Conservation (phyloP, 2,797 vertebrate genomes). For the Tenualosa thibaudeaui region DNA sequence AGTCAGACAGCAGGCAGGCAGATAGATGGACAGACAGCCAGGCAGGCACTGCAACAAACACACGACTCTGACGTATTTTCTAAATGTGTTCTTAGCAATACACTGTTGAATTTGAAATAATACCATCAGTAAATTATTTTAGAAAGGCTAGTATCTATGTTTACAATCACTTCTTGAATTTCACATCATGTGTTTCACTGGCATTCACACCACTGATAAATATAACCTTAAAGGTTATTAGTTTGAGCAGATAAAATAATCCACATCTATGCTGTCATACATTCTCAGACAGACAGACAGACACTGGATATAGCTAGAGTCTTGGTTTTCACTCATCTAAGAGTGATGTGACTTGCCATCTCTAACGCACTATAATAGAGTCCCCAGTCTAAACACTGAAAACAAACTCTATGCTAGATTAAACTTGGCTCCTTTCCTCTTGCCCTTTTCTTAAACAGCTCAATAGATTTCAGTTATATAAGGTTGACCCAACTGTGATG, state of each 20-base stretch:
- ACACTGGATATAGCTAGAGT: neutral
- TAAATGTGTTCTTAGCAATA: neutral
- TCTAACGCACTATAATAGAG: neutral
- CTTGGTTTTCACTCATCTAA: neutral
- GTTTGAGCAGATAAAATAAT: neutral
- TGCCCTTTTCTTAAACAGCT: neutral
- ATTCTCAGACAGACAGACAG: conserved; percentile 1
- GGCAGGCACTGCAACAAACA: neutral
- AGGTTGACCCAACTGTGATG: neutral
- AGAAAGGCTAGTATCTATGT: neutral
- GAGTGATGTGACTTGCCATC: neutral
- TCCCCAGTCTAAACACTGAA: neutral
- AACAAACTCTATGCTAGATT: neutral
- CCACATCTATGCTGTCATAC: neutral
- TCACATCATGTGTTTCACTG: neutral
- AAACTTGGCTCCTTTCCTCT: neutral
- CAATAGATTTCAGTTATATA: neutral
- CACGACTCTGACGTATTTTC: neutral
- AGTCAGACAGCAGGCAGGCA: neutral
- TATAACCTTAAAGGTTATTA: neutral
- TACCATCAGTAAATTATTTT: neutral
- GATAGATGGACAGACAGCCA: neutral
- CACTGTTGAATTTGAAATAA: conserved; percentile 29
- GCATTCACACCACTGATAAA: neutral
- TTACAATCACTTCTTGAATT: conserved; percentile 5